Conservation (phyloP, 2,113 vertebrate species). For the Coryphaenoides rupestris region DNA sequence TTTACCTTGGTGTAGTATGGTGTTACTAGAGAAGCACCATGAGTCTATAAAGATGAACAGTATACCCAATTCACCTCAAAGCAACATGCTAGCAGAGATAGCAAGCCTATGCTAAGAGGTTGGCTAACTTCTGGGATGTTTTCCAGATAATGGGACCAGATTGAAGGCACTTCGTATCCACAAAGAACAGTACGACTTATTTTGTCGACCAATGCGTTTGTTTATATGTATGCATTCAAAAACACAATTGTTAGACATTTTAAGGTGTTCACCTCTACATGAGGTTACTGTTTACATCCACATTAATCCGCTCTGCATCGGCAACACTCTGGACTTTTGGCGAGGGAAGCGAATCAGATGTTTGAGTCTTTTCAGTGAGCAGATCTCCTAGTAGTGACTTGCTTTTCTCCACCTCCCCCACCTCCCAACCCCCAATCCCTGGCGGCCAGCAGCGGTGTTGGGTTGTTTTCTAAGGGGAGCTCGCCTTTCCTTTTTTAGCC, state of each 20-base stretch:
- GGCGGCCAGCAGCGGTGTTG: slow-evolving; percentile 70
- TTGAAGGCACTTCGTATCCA: too few relatives aligned
- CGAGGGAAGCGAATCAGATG: slow-evolving; percentile 33
- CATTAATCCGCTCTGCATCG: slow-evolving; percentile 13
- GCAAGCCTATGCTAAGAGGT: slow-evolving; percentile 43
- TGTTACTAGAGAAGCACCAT: too few relatives aligned
- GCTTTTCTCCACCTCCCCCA: slow-evolving; percentile 71
- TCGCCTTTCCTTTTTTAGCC: slow-evolving; percentile 78
- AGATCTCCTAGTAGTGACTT: slow-evolving; percentile 66
- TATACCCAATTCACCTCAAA: too few relatives aligned
- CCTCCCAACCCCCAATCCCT: slow-evolving; percentile 68
- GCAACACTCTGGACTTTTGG: slow-evolving; percentile 28
- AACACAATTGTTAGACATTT: too few relatives aligned
- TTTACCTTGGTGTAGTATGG: too few relatives aligned
- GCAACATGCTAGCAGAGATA: slow-evolving; percentile 6
- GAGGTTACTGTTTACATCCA: too few relatives aligned
- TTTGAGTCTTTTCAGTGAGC: slow-evolving; percentile 16
- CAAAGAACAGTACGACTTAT: too few relatives aligned
- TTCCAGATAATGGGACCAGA: slow-evolving; percentile 42
- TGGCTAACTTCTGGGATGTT: slow-evolving; percentile 58
- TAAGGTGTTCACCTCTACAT: too few relatives aligned
- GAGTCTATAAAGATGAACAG: too few relatives aligned
- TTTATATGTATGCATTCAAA: too few relatives aligned
- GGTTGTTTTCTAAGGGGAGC: slow-evolving; percentile 70
- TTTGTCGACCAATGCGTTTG: too few relatives aligned